Evolutionary conservation across 2,888 invertebrate genomes (phyloP).

Genomic region (Nephrotoma guestfalica): DNA sequence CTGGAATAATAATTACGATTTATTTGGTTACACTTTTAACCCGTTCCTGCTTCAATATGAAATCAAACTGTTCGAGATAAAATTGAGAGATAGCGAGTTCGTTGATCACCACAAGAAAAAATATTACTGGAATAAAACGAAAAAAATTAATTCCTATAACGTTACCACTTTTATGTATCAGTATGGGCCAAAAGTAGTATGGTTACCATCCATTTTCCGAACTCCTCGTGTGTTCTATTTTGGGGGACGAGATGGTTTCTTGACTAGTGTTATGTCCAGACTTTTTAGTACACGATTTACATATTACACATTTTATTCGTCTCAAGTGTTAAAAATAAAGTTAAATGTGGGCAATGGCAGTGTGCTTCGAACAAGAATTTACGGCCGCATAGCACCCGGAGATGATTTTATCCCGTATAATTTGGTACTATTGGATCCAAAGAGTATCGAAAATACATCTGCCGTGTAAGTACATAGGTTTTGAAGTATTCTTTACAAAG

Average conservation of each 20-base stretch:
- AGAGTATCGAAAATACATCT: not conserved
- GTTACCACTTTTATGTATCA: not conserved
- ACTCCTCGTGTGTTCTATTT: not conserved
- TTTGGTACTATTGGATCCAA: not conserved
- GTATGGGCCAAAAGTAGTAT: not conserved
- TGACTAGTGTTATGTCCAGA: not conserved
- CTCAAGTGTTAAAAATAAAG: not conserved
- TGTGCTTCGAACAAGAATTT: not conserved
- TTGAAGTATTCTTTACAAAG: not conserved
- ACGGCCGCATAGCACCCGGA: not conserved
- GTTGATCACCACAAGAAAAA: not conserved
- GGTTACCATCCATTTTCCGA: not conserved
- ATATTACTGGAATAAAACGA: not conserved
- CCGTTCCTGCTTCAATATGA: not conserved
- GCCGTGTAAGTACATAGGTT: not conserved
- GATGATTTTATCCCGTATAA: not conserved
- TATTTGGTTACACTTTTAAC: not conserved
- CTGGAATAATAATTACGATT: not conserved
- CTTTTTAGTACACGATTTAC: not conserved
- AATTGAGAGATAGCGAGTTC: not conserved
- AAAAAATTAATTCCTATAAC: not conserved
- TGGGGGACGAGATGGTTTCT: slow-evolving; percentile 3
- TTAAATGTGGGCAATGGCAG: not conserved
- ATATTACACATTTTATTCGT: not conserved
- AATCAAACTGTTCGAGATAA: not conserved